A percentile compares a stretch with the other conserved stretches of the same genome.
Evolutionary conservation across 2,113 vertebrate species (phyloP).

Genomic region (Castor canadensis): DNA sequence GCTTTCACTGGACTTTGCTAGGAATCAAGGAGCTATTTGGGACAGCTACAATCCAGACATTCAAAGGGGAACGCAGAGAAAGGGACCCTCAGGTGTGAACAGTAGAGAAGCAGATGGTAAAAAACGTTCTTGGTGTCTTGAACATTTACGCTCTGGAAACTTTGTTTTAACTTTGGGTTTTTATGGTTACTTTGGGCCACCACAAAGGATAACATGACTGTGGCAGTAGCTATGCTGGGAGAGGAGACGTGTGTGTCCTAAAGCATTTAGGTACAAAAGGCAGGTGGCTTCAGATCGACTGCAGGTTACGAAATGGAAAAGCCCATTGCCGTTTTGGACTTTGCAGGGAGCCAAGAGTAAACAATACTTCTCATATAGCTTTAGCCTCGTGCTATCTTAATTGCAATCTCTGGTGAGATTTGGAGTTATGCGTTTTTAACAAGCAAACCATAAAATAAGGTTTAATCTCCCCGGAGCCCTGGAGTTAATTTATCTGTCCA

Average conservation of each 20-base stretch:
- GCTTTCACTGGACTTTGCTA: conserved; percentile 28
- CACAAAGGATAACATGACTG: conserved; percentile 33
- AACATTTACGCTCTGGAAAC: conserved; percentile 45
- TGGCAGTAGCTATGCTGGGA: background rate
- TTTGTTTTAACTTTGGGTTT: conserved; percentile 62
- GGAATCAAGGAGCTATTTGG: conserved; percentile 19
- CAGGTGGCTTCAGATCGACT: conserved; percentile 74
- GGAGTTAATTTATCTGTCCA: conserved; percentile 82
- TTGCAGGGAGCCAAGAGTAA: conserved; percentile 74
- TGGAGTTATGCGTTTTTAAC: conserved; percentile 81
- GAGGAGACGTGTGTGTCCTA: conserved; percentile 43
- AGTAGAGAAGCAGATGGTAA: conserved; percentile 46
- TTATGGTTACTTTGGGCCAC: conserved; percentile 70
- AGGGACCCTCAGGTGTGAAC: background rate
- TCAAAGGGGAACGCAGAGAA: background rate
- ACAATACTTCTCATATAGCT: conserved; percentile 76
- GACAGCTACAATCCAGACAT: background rate
- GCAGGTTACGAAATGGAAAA: conserved; percentile 75
- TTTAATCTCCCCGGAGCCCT: conserved; percentile 80
- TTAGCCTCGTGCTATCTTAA: conserved; percentile 78
- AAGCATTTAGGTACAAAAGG: conserved; percentile 70
- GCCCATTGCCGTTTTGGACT: conserved; percentile 70
- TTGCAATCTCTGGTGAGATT: conserved; percentile 80
- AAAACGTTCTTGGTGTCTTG: conserved; percentile 51
- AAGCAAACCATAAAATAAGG: conserved; percentile 82